Evolutionary conservation across 2,113 vertebrate species (phyloP).

Genomic region (Coracopsis vasa): DNA sequence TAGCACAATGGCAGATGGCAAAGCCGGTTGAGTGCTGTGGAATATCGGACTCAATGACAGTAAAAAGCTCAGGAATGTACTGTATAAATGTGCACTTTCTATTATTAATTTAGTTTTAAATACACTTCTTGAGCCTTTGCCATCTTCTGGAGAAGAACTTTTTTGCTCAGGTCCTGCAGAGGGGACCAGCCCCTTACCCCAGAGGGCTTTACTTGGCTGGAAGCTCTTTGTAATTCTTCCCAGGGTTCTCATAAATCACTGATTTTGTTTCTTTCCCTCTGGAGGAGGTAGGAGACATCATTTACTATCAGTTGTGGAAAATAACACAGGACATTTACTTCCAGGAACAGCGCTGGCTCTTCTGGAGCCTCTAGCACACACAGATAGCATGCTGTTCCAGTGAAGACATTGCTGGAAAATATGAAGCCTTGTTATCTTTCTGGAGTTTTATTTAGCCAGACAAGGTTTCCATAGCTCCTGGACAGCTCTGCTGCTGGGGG

Average conservation of each 20-base stretch:
- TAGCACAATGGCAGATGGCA: background rate
- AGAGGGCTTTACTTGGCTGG: background rate
- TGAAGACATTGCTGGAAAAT: background rate
- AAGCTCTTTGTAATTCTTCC: background rate
- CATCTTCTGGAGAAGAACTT: background rate
- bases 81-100: background rate
- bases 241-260: background rate
- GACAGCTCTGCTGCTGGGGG: background rate
- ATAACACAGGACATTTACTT: background rate
- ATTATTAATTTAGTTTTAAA: background rate
- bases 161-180: background rate
- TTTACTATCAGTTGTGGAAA: background rate
- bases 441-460: background rate
- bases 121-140: background rate
- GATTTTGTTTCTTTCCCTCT: background rate
- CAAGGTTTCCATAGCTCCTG: constrained; percentile 40
- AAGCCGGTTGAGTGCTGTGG: background rate
- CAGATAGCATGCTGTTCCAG: background rate
- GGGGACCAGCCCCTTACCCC: background rate
- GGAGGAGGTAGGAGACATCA: background rate
- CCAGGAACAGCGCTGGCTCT: background rate
- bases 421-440: constrained; percentile 3
- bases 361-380: background rate
- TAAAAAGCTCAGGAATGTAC: background rate
- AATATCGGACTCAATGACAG: background rate